Percentiles rank a stretch among this genome's conserved stretches.
phyloP scores from a whole-genome alignment of 2,888 invertebrate genomes.

The Cheilosia vulpina region DNA sequence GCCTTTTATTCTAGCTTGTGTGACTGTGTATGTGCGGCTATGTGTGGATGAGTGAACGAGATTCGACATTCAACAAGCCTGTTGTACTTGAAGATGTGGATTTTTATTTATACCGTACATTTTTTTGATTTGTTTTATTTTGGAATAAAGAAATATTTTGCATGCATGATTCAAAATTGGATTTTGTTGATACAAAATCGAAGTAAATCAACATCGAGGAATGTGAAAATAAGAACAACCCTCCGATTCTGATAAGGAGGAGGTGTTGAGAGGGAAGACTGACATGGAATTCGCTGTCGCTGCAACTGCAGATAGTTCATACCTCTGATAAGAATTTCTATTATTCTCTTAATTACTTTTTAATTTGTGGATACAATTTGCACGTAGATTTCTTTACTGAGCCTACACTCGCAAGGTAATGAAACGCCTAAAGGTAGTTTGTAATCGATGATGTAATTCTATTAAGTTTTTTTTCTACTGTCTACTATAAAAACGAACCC shows the following conservation, averaged over 20 bases:
- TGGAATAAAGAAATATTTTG: conserved; percentile 39
- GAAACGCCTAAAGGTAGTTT: conserved; percentile 30
- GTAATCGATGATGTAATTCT: conserved; percentile 67
- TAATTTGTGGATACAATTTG: conserved; percentile 9
- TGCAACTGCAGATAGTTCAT: conserved; percentile 9
- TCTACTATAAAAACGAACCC: conserved; percentile 19
- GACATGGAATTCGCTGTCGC: conserved; percentile 24
- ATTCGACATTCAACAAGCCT: conserved; percentile 73
- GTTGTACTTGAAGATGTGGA: conserved; percentile 70
- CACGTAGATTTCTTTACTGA: conserved; percentile 28
- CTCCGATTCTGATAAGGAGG: background rate
- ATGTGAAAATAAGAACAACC: conserved; percentile 7
- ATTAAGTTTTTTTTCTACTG: conserved; percentile 9
- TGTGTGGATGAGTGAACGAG: conserved; percentile 60
- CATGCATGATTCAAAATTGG: background rate
- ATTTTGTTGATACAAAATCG: conserved; percentile 5
- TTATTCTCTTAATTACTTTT: conserved; percentile 34
- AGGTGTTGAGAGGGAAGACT: background rate
- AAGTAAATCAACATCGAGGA: background rate
- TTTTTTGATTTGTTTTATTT: conserved; percentile 35
- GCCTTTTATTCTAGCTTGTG: conserved; percentile 45
- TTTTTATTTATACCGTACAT: conserved; percentile 52
- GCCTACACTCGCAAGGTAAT: background rate
- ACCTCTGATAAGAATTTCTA: conserved; percentile 44
- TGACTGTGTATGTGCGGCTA: conserved; percentile 21